phyloP scores from a whole-genome alignment of 1,140 invertebrate species.

The Watersipora subatra region DNA sequence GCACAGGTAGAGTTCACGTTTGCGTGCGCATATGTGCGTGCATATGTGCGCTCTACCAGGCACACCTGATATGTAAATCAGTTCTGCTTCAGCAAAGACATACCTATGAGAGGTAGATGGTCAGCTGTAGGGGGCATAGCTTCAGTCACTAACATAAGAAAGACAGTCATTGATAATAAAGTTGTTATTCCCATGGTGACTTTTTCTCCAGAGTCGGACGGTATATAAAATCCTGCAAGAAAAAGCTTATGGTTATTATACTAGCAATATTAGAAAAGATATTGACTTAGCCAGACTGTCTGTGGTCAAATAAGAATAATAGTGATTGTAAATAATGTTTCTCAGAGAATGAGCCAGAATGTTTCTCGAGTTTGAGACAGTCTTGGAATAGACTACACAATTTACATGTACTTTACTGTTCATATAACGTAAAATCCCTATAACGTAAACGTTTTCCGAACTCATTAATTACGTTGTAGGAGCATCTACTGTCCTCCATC shows the following conservation, averaged over 20 bases:
- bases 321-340: slow-evolving; percentile 45
- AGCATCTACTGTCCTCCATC: no score
- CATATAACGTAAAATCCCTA: no score
- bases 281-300: slow-evolving; percentile 67
- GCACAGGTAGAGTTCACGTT: no score
- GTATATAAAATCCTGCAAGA: slow-evolving; percentile 68
- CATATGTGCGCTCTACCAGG: no score
- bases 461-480: no score
- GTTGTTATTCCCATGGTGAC: slow-evolving; percentile 38
- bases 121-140: slow-evolving; percentile 37
- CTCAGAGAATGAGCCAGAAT: not conserved
- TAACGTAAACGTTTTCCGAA: no score
- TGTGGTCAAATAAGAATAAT: slow-evolving; percentile 73
- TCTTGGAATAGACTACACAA: no score
- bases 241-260: slow-evolving; percentile 51
- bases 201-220: slow-evolving; percentile 57
- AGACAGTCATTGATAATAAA: slow-evolving; percentile 37
- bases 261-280: slow-evolving; percentile 64
- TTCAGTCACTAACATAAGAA: slow-evolving; percentile 37
- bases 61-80: no score
- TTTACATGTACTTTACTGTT: no score
- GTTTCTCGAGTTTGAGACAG: no score
- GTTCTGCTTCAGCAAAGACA: no score
- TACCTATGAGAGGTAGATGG: slow-evolving; percentile 33
- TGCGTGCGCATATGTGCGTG: no score